Percentiles rank a stretch among this genome's conserved stretches.
phyloP scores from a whole-genome alignment of 2,888 invertebrate species.

The Ypsolopha sequella region DNA sequence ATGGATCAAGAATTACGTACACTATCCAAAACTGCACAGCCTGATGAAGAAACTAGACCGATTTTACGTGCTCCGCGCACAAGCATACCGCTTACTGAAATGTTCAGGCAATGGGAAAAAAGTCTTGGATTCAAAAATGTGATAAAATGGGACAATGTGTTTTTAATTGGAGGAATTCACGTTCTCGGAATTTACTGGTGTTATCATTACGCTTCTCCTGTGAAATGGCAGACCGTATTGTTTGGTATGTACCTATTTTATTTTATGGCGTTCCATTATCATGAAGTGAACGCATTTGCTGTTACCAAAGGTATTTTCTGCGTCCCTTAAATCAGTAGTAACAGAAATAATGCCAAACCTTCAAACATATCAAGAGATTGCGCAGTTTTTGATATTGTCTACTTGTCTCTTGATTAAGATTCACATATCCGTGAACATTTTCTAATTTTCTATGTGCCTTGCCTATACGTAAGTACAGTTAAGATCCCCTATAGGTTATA shows the following conservation, averaged over 20 bases:
- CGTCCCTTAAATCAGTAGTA: neutral
- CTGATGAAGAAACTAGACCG: no score
- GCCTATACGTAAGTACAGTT: no score
- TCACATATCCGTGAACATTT: conserved; percentile 15
- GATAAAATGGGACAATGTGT: conserved; percentile 51
- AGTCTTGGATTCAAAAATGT: conserved; percentile 52
- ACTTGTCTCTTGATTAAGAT: neutral
- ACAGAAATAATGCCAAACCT: neutral
- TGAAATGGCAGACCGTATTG: conserved; percentile 51
- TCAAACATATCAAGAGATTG: neutral
- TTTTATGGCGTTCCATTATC: neutral
- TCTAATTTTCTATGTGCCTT: no score
- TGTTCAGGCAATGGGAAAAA: conserved; percentile 41
- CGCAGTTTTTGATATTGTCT: neutral
- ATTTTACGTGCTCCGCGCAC: no score
- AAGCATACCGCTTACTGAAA: conserved; percentile 27
- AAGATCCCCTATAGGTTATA: no score
- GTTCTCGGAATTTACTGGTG: conserved; percentile 51
- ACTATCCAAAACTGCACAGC: no score
- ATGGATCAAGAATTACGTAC: no score
- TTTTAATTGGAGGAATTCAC: conserved; percentile 45
- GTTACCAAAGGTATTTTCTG: no score
- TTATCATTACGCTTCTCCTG: conserved; percentile 45
- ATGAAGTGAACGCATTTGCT: no score
- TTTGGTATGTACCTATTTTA: conserved; percentile 37